Base-by-base conservation (phyloP, 1,140 invertebrate species). In the Diplogasteroides magnus region DNA sequence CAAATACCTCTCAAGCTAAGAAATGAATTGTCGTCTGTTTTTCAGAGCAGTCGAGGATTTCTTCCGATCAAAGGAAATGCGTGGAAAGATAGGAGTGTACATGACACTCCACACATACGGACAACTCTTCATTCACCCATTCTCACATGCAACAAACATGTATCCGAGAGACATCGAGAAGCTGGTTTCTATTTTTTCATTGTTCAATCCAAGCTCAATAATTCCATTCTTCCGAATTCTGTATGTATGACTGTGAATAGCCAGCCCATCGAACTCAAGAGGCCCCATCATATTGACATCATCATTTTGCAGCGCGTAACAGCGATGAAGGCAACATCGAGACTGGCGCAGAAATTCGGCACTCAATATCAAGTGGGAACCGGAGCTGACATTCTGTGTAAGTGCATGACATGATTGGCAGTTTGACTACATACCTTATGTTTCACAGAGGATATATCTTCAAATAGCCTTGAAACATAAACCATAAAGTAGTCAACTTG, bases 41-140 rank as follows among this genome's bases (percentile, higher is more conserved):
- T 48, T 72, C 31, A 76, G 72, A 37, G 75, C 77, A 1, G 74
- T 78, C 19, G 27, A 60, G 13, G 74, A 77, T 28, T 79, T 78
- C 55, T 56, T 78, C 58, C 37, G n/a, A 0, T 70, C 69, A 11
- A 27, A 64, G 14, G 73, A 78, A 23, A 65, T 78, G 60, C 63
- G 37, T 25, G 73, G 68, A 48, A 61, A 71, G n/a, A 32, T 78
- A 1, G 77, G 77, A 65, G 77, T 67, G 2, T 78, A 77, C 62
- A 72, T 78, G 26, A 79, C 75, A 3, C 61, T 78, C 3, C 77
- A 78, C 60, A 78, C 77, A 19, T 79, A 78, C 67, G 77, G 66
- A 11, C 76, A 77, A 61, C 62, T 78, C n/a, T 78, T 66, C 66
- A 78, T 78, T 31, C 77, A 78, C 68, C 77, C 77, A 1, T 78